Percentiles rank a stretch among this genome's conserved stretches.
phyloP scores from a whole-genome alignment of 2,113 vertebrate species.

The Melanocharis versteri region DNA sequence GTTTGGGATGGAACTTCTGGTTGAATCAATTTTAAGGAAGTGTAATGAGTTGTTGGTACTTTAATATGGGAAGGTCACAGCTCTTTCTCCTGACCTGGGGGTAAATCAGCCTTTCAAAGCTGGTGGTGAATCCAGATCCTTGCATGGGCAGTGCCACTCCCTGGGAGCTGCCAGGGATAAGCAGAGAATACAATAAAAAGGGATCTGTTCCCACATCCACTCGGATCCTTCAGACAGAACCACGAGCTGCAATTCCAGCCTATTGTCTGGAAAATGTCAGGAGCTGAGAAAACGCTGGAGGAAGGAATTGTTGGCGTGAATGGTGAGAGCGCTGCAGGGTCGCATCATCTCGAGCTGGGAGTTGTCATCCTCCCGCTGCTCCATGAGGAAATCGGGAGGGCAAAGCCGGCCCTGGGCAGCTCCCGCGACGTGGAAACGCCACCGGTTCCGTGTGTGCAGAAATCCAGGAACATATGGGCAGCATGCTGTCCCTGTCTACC shows the following conservation, averaged over 20 bases:
- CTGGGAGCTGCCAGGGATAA: background rate
- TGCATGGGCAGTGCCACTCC: background rate
- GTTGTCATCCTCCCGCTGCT: background rate
- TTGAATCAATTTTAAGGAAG: background rate
- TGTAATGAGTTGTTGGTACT: background rate
- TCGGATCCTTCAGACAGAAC: background rate
- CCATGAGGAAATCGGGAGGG: rapidly evolving
- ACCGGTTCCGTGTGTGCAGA: background rate
- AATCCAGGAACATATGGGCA: background rate
- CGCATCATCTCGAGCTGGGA: rapidly evolving
- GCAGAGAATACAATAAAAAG: background rate
- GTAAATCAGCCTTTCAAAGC: rapidly evolving
- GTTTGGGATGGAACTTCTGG: background rate
- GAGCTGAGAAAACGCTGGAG: background rate
- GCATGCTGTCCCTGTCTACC: background rate
- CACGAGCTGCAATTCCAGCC: background rate
- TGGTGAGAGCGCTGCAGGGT: rapidly evolving
- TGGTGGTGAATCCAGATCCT: background rate
- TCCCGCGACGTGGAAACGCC: rapidly evolving
- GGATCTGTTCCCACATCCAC: background rate
- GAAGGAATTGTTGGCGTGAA: background rate
- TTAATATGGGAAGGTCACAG: background rate
- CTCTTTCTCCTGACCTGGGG: background rate
- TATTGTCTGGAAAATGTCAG: background rate
- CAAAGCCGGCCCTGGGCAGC: background rate